A percentile compares a stretch with the other conserved stretches of the same genome.
These are phyloP conservation scores for Orthosia cruda DNA, from an alignment of 2,888 invertebrate genomes.

Conservation along the genomic window DNA sequence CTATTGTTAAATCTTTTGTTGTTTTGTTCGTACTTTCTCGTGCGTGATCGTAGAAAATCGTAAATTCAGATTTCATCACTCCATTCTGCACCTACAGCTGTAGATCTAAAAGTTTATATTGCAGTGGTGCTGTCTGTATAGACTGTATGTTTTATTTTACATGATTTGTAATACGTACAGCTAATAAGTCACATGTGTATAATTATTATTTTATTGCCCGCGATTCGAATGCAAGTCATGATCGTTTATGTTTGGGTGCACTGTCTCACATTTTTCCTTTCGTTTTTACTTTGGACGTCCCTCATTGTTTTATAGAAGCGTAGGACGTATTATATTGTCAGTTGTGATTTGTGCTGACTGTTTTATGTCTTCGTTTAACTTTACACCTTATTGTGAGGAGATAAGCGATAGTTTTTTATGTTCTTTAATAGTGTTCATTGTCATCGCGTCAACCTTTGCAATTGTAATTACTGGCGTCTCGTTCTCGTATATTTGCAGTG, in stretches of 20 bases:
- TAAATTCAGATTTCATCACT: constrained; percentile 55
- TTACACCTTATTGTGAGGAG: constrained; percentile 71
- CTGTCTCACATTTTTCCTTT: constrained; percentile 79
- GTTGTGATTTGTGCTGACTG: constrained; percentile 78
- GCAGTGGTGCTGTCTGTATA: constrained; percentile 26
- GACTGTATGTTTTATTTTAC: constrained; percentile 78
- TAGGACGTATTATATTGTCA: constrained; percentile 81
- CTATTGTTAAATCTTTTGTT: constrained; percentile 91
- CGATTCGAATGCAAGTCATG: constrained; percentile 88
- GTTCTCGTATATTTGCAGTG: constrained; percentile 66
- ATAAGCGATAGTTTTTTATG: constrained; percentile 65
- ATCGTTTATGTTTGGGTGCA: constrained; percentile 83
- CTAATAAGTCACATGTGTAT: constrained; percentile 91
- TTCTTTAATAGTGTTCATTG: constrained; percentile 63
- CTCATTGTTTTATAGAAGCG: constrained; percentile 83
- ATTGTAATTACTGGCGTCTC: constrained; percentile 61
- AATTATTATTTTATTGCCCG: constrained; percentile 91
- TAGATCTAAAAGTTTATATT: constrained; percentile 52
- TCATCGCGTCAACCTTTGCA: constrained; percentile 58
- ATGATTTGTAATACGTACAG: constrained; percentile 84
- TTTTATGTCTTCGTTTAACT: constrained; percentile 71
- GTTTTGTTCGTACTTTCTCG: constrained; percentile 82
- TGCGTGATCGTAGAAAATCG: constrained; percentile 72
- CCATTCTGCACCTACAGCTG: constrained; percentile 61
- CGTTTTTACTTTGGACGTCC: constrained; percentile 78